A percentile compares a stretch with the other conserved stretches of the same genome.
These are phyloP conservation scores for Pocillopora meandrina DNA, from an alignment of 92 coral and sea anemone genomes.

Conservation along the genomic window DNA sequence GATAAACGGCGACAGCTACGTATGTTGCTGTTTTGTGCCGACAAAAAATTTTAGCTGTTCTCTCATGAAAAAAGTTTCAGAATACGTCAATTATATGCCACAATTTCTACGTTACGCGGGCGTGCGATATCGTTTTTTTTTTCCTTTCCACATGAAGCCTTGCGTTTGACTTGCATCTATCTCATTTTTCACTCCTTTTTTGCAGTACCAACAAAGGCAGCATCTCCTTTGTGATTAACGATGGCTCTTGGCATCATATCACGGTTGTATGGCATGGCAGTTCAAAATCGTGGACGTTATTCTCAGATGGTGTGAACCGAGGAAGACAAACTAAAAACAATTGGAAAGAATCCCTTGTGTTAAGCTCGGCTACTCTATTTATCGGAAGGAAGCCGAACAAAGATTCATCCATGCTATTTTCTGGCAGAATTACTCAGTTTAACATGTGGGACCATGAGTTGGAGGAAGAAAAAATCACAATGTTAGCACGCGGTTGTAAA, in stretches of 20 bases:
- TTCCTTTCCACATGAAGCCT: not conserved
- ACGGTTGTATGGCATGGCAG: not conserved
- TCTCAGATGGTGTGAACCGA: not conserved
- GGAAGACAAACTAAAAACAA: not conserved
- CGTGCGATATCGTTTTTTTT: too few species aligned
- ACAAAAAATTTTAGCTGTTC: too few species aligned
- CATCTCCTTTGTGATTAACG: not conserved
- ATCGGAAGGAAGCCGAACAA: not conserved
- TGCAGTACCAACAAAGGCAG: not conserved
- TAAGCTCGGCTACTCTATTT: not conserved
- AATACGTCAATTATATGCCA: too few species aligned
- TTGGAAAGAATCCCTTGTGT: not conserved
- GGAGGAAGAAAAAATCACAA: not conserved
- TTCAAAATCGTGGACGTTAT: not conserved
- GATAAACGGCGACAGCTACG: too few species aligned
- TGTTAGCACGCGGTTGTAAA: not conserved
- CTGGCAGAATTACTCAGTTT: constrained; percentile 10
- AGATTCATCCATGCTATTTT: not conserved
- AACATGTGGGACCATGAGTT: constrained; percentile 7
- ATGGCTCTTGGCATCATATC: constrained; percentile 23
- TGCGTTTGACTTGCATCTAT: not conserved
- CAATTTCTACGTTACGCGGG: too few species aligned
- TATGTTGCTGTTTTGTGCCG: too few species aligned
- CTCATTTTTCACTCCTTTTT: too few species aligned
- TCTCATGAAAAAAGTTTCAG: too few species aligned